phyloP scores from a whole-genome alignment of 2,888 invertebrate genomes.

The Ophraella communa region DNA sequence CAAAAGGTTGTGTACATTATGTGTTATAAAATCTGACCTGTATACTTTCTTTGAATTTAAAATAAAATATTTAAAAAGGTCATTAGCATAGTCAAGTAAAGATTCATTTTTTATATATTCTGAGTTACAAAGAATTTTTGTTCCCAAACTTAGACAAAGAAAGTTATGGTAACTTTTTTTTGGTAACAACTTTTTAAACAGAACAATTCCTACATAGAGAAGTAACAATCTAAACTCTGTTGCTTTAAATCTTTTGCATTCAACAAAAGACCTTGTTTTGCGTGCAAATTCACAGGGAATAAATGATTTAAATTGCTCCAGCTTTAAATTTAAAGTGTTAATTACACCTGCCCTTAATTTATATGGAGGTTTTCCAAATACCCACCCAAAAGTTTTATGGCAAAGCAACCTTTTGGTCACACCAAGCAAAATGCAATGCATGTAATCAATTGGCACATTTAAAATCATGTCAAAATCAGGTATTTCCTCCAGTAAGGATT shows the following conservation, averaged over 20 bases:
- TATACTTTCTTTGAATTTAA: constrained; percentile 18
- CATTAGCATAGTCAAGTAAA: constrained; percentile 24
- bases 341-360: constrained; percentile 28
- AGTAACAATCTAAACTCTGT: constrained; percentile 32
- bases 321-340: constrained; percentile 2
- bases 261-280: constrained; percentile 25
- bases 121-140: constrained; percentile 17
- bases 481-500: no score
- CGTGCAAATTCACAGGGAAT: constrained; percentile 31
- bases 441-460: constrained; percentile 24
- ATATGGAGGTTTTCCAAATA: constrained; percentile 27
- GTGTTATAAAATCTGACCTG: constrained; percentile 22
- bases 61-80: constrained; percentile 29
- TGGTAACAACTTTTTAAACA: constrained; percentile 23
- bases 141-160: constrained; percentile 26
- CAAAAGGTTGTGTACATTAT: constrained; percentile 28
- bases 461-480: constrained; percentile 20
- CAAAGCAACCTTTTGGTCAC: constrained; percentile 24
- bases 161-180: constrained; percentile 28
- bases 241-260: constrained; percentile 33
- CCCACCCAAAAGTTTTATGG: constrained; percentile 26
- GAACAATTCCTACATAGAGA: constrained; percentile 25
- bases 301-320: constrained; percentile 23
- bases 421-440: constrained; percentile 23
- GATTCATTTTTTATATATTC: constrained; percentile 11